A percentile compares a stretch with the other conserved stretches of the same genome.
Conservation (phyloP, 2,888 invertebrate species). For the Deilephila porcellus region DNA sequence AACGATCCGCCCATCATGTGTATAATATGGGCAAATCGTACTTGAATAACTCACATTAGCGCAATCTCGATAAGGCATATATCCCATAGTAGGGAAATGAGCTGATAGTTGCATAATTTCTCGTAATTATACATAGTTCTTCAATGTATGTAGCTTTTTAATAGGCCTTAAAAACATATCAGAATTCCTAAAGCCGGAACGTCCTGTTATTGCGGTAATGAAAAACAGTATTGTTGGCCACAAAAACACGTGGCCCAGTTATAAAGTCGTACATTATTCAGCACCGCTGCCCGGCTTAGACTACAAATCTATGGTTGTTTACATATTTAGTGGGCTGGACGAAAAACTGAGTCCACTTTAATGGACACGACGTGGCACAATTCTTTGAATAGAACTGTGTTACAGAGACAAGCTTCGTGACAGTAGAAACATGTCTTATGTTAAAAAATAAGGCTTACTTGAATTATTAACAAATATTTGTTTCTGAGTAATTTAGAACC, state of each 20-base stretch:
- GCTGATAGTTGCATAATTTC: too few relatives aligned
- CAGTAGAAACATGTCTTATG: neutral
- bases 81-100: too few relatives aligned
- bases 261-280: constrained; percentile 31
- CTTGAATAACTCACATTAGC: too few relatives aligned
- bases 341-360: neutral
- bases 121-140: too few relatives aligned
- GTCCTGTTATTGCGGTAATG: constrained; percentile 32
- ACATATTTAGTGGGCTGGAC: constrained; percentile 6
- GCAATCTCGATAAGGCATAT: too few relatives aligned
- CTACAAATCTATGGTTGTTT: constrained; percentile 31
- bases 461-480: too few relatives aligned
- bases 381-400: neutral
- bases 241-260: constrained; percentile 39
- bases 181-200: neutral
- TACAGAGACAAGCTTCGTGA: too few relatives aligned
- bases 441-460: neutral
- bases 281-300: constrained; percentile 27
- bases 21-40: too few relatives aligned
- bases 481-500: too few relatives aligned
- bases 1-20: too few relatives aligned
- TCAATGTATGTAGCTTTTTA: neutral
- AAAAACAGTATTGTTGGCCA: constrained; percentile 31
- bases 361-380: constrained; percentile 2
- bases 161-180: neutral